Base-by-base conservation (phyloP, 1,140 invertebrate species). In the fruit fly (Drosophila melanogaster) region DNA sequence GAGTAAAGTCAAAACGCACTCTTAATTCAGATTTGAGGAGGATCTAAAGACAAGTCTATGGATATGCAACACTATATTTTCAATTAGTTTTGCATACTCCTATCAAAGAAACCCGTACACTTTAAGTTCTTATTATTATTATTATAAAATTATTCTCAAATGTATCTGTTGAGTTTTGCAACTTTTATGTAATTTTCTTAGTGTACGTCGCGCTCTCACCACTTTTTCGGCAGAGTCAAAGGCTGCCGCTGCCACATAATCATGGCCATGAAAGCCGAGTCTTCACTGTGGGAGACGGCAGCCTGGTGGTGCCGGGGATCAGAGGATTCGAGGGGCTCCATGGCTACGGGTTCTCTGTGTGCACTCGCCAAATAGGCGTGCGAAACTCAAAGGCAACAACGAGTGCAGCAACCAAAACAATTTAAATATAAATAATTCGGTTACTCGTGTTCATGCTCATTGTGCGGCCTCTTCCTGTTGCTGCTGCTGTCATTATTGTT, bases 401-500 rank as follows among this genome's bases (percentile, higher is more conserved):
- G 86, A 75, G 72, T 73, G 72, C 67, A 62, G 55, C 46, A 66
- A 71, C 70, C 74, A 78, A 84, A 89, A 89, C 84, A 89, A 89
- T 89, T 89, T 89, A 89, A 84, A 89, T 89, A 89, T 89, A 89
- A 89, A 89, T 89, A 89, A 89, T 89, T 89, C 79, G 84, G 58
- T 87, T 86, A 87, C 83, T 76, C 83, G 73, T 85, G 81, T 86
- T 86, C 81, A 85, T 86, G 83, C 83, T 83, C 83, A 87, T 87
- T 86, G 83, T 83, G 73, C 70, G 77, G 67, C 59, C 76, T 83
- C 77, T 58, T 79, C 67, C 67, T 74, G 71, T 73, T 72, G 66
- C 61, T 65, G 66, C 61, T 65, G 58, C 35, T 74, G 78, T 78
- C 59, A 77, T 59, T 72, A 57, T 57, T 77, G 75, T 75, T 71